Evolutionary conservation across 2,888 invertebrate genomes (phyloP), one percentile per base, ranked within the genome.

Genomic region (Tachystola acroxantha): DNA sequence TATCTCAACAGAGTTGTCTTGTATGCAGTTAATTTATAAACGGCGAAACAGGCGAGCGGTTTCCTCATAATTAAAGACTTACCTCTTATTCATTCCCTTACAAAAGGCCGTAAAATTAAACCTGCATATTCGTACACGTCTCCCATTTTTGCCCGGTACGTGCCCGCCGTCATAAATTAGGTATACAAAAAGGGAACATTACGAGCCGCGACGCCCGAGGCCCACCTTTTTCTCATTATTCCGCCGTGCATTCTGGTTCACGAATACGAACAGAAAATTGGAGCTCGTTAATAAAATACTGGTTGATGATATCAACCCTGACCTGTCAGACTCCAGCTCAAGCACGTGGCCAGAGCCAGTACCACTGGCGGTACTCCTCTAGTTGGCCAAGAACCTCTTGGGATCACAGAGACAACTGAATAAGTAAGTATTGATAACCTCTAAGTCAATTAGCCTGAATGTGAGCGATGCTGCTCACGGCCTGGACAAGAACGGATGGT

Each of bases 101-200:
- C 70, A 75, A 75, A 74, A 72, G 72, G 53, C 65, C 58, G 67
- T 72, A 61, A 71, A 75, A 77, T 77, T 74, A 76, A 76, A 74
- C 68, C 71, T 74, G 68, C 72, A 76, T 77, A 75, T 74, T 76
- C 74, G 69, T 72, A 64, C 57, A 69, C 61, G 68, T 66, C 64
- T 59, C 54, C 65, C 57, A 69, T 73, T 72, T 73, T 74, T 73
- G 68, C 67, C 66, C 61, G 68, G 56, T 69, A 65, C 71, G 67
- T 66, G 73, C 63, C 57, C 64, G 53, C 69, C 66, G 73, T 73
- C 71, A 74, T 78, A 76, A 77, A 78, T 80, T 76, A 78, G 71
- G 64, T 69, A 60, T 67, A 74, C 73, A 74, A 75, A 76, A 76
- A 73, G 63, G 62, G 64, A 62, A 63, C 64, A 69, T 76, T 74